Evolutionary conservation across 2,113 vertebrate genomes (phyloP).

Genomic region (Macrotis lagotis): DNA sequence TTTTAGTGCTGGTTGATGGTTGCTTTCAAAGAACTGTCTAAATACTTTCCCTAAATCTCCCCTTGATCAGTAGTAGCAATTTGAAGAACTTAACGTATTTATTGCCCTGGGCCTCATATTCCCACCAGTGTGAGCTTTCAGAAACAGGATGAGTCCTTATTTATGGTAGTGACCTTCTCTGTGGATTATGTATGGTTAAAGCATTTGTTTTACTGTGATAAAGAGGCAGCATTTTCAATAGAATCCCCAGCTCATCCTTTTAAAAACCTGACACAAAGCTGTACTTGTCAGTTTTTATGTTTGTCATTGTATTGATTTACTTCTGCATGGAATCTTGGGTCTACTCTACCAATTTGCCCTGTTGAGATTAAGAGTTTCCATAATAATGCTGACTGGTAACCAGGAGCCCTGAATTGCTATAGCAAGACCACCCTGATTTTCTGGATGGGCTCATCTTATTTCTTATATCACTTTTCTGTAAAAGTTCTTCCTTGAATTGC

Average conservation of each 20-base stretch:
- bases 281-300: neutral
- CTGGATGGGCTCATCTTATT: neutral
- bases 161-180: slow-evolving; percentile 37
- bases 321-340: neutral
- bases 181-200: neutral
- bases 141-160: neutral
- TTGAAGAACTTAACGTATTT: neutral
- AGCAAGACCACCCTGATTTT: neutral
- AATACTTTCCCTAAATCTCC: neutral
- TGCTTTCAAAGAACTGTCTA: neutral
- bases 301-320: slow-evolving; percentile 10
- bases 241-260: slow-evolving; percentile 40
- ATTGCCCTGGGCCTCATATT: neutral
- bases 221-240: neutral
- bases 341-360: slow-evolving; percentile 2
- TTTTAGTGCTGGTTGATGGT: neutral
- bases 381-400: accelerated
- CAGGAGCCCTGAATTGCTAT: accelerated
- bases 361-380: neutral
- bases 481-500: neutral
- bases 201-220: slow-evolving; percentile 21
- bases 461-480: neutral
- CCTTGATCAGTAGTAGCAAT: neutral
- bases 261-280: neutral
- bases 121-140: neutral